Base-by-base conservation (phyloP, 2,113 vertebrate genomes). In the Orthochromis malagaraziensis region DNA sequence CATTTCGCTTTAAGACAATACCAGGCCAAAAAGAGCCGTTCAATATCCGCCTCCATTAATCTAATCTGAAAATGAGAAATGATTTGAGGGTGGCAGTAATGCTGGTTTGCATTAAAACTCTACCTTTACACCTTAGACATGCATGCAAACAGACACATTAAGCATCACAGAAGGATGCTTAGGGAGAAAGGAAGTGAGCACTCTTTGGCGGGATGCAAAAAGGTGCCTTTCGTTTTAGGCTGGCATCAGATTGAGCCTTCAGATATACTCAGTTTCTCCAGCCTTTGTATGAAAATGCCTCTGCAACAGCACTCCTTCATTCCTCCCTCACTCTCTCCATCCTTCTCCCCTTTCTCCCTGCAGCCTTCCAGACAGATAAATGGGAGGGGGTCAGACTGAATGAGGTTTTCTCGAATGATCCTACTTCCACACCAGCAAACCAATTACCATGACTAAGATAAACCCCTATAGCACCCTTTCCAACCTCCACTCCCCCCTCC, bases 381-480 rank as follows among this genome's bases (percentile, higher is more conserved):
- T 96, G 93, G 89, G 93, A 92, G 92, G 65, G 93, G 95, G 92
- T 93, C 93, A 94, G 92, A 91, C 93, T 94, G 95, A 96, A 96
- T 95, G 95, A 96, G 95, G 92, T 95, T 96, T 95, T 96, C 91
- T 96, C 92, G 86, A 96, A 96, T 96, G 90, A 96, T 96, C 95
- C 95, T 86, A 93, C 95, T 96, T 96, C 95, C 95, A 95, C 90
- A 94, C 93, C 95, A 94, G 95, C 96, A 95, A 96, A 96, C 94
- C 96, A 96, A 97, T 97, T 96, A 96, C 96, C 94, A 96, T 96
- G 95, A 96, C 95, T 94, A 96, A 95, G 96, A 96, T 96, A 97
- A 96, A 95, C 96, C 93, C 95, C 92, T 95, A 93, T 79, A 93
- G 90, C 90, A 68, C 85, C 82, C 70, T 80, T 51, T 73, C 79